Evolutionary conservation across 1,140 invertebrate species (phyloP), one percentile per base, ranked within the genome.

Genomic region (Heliconius nattereri): DNA sequence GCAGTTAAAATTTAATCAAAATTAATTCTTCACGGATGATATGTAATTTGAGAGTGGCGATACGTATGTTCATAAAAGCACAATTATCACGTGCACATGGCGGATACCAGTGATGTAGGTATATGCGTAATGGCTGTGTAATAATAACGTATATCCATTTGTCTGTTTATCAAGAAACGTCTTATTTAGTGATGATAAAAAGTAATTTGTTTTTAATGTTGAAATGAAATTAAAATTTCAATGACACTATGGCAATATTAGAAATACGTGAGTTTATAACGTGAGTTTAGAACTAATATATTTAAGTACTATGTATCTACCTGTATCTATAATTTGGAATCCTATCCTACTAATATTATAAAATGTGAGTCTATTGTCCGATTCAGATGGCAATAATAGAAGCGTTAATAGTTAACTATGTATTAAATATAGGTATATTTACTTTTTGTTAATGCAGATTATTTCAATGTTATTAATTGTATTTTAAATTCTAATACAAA

Each of bases 141-240:
- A 87, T 87, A 85, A 87, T 84, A 82, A 80, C 78, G 84, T 85
- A 81, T 81, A 84, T 81, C 80, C 79, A 81, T 87, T 85, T 83
- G 83, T 87, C 84, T 85, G 86, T 85, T 85, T 87, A 83, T 84
- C 79, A 80, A 82, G 84, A 85, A 84, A 86, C 85, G 80, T 85
- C 83, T 86, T 85, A 85, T 85, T 87, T 83, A 83, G 80, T 79
- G 79, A 73, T 81, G 81, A 80, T 72, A 85, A 79, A 78, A 78
- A 80, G 79, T 81, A 81, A 79, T 81, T 83, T 76, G 76, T 83
- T 83, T 85, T 83, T 83, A 76, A 81, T 78, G 80, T 78, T 74
- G 73, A 71, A 75, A 80, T 57, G 70, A 77, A 79, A 79, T 80
- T 82, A 79, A 79, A 75, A 82, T 79, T 79, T 89, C 83, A 88